A percentile compares a stretch with the other conserved stretches of the same genome.
phyloP scores from a whole-genome alignment of 1,140 invertebrate genomes.

The Trichomalopsis sarcophagae region DNA sequence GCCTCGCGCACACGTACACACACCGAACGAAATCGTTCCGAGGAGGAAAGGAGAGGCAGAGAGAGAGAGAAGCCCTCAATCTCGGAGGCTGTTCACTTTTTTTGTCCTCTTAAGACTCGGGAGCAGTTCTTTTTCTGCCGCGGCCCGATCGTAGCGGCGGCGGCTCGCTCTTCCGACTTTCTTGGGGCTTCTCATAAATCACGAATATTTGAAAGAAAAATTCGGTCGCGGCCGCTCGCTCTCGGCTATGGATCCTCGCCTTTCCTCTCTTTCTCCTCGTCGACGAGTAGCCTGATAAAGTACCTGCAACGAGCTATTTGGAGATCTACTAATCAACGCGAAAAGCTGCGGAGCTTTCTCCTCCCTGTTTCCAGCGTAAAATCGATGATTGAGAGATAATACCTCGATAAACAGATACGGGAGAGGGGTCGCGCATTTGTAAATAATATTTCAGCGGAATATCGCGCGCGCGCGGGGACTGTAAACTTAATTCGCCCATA shows the following conservation, averaged over 20 bases:
- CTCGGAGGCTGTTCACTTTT: conserved; percentile 33
- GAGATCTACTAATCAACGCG: conserved; percentile 42
- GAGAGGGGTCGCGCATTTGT: background rate
- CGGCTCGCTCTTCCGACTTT: conserved; percentile 25
- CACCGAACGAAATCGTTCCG: background rate
- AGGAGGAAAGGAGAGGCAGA: background rate
- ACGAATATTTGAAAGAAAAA: conserved; percentile 51
- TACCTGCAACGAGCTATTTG: conserved; percentile 34
- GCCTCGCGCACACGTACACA: background rate
- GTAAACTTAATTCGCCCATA: background rate
- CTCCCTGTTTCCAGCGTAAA: conserved; percentile 12
- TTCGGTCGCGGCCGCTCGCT: conserved; percentile 4
- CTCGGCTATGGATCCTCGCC: background rate
- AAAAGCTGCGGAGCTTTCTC: background rate
- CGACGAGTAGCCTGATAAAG: conserved; percentile 31
- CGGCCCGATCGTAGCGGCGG: background rate
- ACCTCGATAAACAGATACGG: background rate
- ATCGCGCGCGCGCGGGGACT: too few relatives aligned
- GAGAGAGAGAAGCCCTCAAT: conserved; percentile 36
- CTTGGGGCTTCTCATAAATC: conserved; percentile 49
- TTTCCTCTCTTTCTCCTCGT: background rate
- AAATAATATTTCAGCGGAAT: background rate
- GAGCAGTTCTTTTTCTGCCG: conserved; percentile 26
- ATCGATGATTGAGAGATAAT: conserved; percentile 29
- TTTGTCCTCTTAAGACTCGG: conserved; percentile 24